Percentiles rank a stretch among this genome's conserved stretches.
phyloP scores from a whole-genome alignment of 2,888 invertebrate genomes.

The Synergus japonicus region DNA sequence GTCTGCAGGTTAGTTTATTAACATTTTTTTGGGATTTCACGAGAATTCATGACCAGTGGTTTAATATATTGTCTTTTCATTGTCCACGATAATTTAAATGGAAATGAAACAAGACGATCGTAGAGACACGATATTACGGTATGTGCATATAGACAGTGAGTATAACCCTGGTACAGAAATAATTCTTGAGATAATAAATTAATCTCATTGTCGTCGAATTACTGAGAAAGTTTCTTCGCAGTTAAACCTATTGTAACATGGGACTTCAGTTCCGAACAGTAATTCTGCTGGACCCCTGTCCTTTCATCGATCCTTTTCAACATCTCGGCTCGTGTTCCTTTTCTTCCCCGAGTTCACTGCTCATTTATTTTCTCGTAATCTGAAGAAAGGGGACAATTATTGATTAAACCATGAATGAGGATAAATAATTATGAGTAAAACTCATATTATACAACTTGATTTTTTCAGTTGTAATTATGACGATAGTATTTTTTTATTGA shows the following conservation, averaged over 20 bases:
- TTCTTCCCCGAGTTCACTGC: neutral
- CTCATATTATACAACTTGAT: neutral
- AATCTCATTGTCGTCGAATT: conserved; percentile 38
- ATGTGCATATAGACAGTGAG: neutral
- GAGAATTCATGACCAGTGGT: neutral
- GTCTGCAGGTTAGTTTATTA: too few relatives aligned
- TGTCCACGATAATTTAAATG: neutral
- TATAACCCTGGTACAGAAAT: conserved; percentile 16
- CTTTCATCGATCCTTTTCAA: conserved; percentile 10
- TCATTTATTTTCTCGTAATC: neutral
- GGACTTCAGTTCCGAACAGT: conserved; percentile 15
- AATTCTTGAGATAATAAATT: conserved; percentile 35
- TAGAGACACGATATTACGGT: neutral
- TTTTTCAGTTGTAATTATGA: neutral
- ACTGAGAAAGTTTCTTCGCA: conserved; percentile 16
- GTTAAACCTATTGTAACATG: conserved; percentile 13
- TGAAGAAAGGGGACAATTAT: neutral
- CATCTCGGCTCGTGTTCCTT: neutral
- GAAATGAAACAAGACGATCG: neutral
- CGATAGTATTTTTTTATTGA: neutral
- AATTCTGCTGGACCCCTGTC: neutral
- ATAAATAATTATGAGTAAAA: neutral
- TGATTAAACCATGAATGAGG: neutral
- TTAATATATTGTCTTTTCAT: neutral
- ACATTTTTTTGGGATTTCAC: too few relatives aligned